Conservation (phyloP, 2,888 invertebrate species). For the Watsonalla cultraria region DNA sequence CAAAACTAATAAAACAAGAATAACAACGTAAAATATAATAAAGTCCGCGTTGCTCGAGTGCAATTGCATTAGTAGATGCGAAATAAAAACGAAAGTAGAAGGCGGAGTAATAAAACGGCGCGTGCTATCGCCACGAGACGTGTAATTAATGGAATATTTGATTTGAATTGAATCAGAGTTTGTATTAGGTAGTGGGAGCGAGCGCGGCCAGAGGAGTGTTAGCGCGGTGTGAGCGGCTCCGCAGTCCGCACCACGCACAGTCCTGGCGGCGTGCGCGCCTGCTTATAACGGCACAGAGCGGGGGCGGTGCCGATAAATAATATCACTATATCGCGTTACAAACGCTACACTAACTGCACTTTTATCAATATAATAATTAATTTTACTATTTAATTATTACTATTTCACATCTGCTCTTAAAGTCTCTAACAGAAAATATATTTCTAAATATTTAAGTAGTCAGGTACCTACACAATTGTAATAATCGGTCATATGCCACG, state of each 20-base stretch:
- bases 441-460: constrained; percentile 4
- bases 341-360: constrained; percentile 62
- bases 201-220: constrained; percentile 41
- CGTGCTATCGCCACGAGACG: constrained; percentile 63
- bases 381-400: too few relatives aligned
- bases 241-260: constrained; percentile 10
- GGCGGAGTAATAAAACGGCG: constrained; percentile 59
- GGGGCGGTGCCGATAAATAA: constrained; percentile 51
- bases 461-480: not conserved
- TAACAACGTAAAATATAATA: constrained; percentile 57
- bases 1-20: constrained; percentile 58
- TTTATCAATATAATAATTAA: constrained; percentile 9
- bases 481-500: not conserved
- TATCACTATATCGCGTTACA: constrained; percentile 62
- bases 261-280: constrained; percentile 43
- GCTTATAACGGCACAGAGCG: constrained; percentile 49
- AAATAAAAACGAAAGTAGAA: constrained; percentile 70
- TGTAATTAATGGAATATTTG: constrained; percentile 69
- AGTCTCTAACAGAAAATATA: constrained; percentile 17
- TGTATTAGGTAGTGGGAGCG: constrained; percentile 25
- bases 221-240: constrained; percentile 33
- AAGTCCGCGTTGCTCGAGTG: constrained; percentile 64
- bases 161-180: constrained; percentile 43
- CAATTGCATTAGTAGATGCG: constrained; percentile 71
- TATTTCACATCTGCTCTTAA: too few relatives aligned